A percentile compares a stretch with the other conserved stretches of the same genome.
phyloP scores from a whole-genome alignment of 23 tunicate species.

The Halocynthia aurantium region DNA sequence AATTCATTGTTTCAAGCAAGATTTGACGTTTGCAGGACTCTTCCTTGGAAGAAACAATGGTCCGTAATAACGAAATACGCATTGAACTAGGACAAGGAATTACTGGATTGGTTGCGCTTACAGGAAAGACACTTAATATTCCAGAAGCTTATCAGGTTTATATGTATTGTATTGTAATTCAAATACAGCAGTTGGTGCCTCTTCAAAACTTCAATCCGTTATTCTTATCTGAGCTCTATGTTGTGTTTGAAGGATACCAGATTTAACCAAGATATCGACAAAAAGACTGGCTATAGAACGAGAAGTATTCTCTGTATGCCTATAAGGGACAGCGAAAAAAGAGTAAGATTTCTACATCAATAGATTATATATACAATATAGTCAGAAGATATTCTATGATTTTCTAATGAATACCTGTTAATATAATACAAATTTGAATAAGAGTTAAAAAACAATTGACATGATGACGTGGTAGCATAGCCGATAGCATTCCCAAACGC shows the following conservation, averaged over 20 bases:
- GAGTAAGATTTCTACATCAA: slow-evolving; percentile 25
- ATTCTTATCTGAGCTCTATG: too few species aligned
- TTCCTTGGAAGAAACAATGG: slow-evolving; percentile 75
- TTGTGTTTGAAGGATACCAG: slow-evolving; percentile 55
- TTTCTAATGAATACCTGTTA: too few species aligned
- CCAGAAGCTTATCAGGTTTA: slow-evolving; percentile 83
- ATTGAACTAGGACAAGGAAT: slow-evolving; percentile 86
- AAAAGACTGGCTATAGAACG: slow-evolving; percentile 75
- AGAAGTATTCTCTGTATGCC: slow-evolving; percentile 91
- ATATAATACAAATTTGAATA: too few species aligned
- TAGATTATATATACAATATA: too few species aligned
- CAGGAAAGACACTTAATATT: slow-evolving; percentile 77
- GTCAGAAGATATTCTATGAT: too few species aligned
- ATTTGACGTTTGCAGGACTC: slow-evolving; percentile 51
- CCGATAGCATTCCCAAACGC: too few species aligned
- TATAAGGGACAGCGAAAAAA: slow-evolving; percentile 56
- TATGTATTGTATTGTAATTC: neutral
- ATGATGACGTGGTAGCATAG: too few species aligned
- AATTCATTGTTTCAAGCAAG: neutral
- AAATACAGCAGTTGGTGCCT: neutral
- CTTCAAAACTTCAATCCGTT: neutral
- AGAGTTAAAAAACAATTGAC: too few species aligned
- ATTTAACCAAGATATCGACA: slow-evolving; percentile 71
- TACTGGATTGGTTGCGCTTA: slow-evolving; percentile 83
- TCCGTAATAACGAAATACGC: slow-evolving; percentile 48